phyloP scores from a whole-genome alignment of 2,888 invertebrate genomes.

The Phorcus lineatus region DNA sequence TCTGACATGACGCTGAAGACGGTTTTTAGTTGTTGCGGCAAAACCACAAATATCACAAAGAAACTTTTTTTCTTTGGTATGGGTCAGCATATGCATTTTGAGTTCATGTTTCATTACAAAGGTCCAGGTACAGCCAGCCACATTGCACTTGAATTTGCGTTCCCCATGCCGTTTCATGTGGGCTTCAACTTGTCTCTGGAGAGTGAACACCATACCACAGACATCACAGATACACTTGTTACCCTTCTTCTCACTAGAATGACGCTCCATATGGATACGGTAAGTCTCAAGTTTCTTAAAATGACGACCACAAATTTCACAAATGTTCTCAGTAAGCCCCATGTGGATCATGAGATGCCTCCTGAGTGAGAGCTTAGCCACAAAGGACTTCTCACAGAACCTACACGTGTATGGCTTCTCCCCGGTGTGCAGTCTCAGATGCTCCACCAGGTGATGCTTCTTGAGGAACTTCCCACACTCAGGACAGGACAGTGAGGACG shows the following conservation, averaged over 20 bases:
- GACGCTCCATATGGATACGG: conserved; percentile 57
- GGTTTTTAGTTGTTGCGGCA: conserved; percentile 77
- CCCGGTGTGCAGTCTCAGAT: conserved; percentile 65
- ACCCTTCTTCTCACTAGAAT: conserved; percentile 52
- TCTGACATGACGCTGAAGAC: conserved; percentile 69
- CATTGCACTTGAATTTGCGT: conserved; percentile 80
- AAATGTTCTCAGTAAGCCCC: conserved; percentile 58
- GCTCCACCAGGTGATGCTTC: conserved; percentile 63
- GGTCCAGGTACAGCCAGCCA: conserved; percentile 88
- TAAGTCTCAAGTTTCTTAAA: conserved; percentile 58
- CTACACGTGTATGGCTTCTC: conserved; percentile 66
- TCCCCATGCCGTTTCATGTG: conserved; percentile 88
- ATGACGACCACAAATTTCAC: conserved; percentile 65
- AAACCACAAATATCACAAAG: conserved; percentile 90
- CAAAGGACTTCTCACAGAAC: conserved; percentile 62
- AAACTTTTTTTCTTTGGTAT: conserved; percentile 87
- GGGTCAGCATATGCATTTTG: conserved; percentile 90
- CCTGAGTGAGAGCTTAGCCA: conserved; percentile 59
- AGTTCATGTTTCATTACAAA: conserved; percentile 90
- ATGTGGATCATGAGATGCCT: conserved; percentile 67
- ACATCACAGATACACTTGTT: conserved; percentile 88
- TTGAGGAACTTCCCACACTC: conserved; percentile 62
- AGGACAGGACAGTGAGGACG: conserved; percentile 57
- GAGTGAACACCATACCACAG: conserved; percentile 89
- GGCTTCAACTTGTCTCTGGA: conserved; percentile 55